Evolutionary conservation across 2,888 invertebrate species (phyloP).

Genomic region (Pherbina coryleti): DNA sequence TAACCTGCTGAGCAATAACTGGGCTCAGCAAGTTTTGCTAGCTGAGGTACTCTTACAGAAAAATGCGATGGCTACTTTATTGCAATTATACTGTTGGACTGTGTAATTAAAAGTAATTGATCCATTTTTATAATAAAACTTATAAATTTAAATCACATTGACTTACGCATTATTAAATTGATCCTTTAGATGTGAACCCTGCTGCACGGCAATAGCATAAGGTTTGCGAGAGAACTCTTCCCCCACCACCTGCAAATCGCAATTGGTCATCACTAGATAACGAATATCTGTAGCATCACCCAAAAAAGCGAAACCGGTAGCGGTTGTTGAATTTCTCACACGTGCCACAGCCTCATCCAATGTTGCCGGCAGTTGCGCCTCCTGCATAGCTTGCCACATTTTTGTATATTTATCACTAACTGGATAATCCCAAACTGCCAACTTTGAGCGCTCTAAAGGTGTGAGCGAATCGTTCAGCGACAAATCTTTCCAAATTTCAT

Average conservation of each 20-base stretch:
- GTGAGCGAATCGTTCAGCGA: slow-evolving; percentile 93
- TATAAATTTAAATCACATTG: background rate
- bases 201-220: slow-evolving; percentile 96
- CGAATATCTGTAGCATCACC: slow-evolving; percentile 95
- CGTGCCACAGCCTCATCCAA: slow-evolving; percentile 84
- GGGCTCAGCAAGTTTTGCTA: too few relatives aligned
- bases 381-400: slow-evolving; percentile 97
- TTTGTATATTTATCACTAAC: slow-evolving; percentile 98
- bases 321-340: slow-evolving; percentile 77
- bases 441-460: slow-evolving; percentile 89
- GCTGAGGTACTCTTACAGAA: too few relatives aligned
- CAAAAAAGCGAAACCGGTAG: slow-evolving; percentile 91
- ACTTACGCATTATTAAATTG: slow-evolving; percentile 95
- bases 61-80: background rate
- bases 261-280: slow-evolving; percentile 68
- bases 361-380: slow-evolving; percentile 82
- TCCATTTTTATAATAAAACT: background rate
- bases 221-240: slow-evolving; percentile 98
- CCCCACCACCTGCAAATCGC: slow-evolving; percentile 90
- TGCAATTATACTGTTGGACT: background rate
- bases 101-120: background rate
- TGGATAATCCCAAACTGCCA: slow-evolving; percentile 99
- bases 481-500: slow-evolving; percentile 99
- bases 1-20: too few relatives aligned
- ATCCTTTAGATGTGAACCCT: slow-evolving; percentile 93